Evolutionary conservation across 2,113 vertebrate genomes (phyloP), one percentile per base, ranked within the genome.

Genomic region (Coracopsis vasa): DNA sequence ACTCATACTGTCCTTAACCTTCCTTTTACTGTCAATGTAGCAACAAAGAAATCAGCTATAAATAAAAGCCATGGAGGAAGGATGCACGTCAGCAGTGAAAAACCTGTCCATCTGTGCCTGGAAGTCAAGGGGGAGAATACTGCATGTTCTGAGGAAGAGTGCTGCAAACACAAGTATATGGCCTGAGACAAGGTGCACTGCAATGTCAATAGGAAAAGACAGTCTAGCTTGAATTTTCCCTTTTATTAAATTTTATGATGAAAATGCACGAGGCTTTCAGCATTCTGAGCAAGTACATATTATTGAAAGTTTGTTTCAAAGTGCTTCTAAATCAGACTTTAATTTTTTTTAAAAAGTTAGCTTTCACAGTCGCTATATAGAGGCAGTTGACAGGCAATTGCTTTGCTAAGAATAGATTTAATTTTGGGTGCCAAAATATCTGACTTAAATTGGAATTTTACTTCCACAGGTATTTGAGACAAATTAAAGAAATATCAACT

Each of bases 51-150:
- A 81, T 51, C 58, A 81, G 21, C 11, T 74, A 51, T 33, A 66
- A 81, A 47, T 25, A 73, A 56, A 6, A 50, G 19, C 7, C 16
- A 11, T 45, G 45, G 29, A 62, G 54, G 39, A 83, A 82, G 10
- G 16, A 42, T 54, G 77, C 11, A 37, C 5, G 37, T 28, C 48
- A 64, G 20, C 35, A 64, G 35, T 48, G 29, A 47, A 61, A 90
- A 75, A 11, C 29, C 20, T 62, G 5, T 15, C 13, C 35, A 6
- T 53, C 10, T 0, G 0, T 67, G 31, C 25, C 33, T 50, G 11
- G 17, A 44, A 58, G 31, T 29, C 27, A 20, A n/a, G 31, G 15
- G 16, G 17, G 27, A 64, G 17, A 27, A 42, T 23, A 42, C 9
- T 31, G 35, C 10, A 37, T 4, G 6, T 23, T 56, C 50, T 56